phyloP scores from a whole-genome alignment of 2,888 invertebrate genomes.

The Melangyna quadrimaculata region DNA sequence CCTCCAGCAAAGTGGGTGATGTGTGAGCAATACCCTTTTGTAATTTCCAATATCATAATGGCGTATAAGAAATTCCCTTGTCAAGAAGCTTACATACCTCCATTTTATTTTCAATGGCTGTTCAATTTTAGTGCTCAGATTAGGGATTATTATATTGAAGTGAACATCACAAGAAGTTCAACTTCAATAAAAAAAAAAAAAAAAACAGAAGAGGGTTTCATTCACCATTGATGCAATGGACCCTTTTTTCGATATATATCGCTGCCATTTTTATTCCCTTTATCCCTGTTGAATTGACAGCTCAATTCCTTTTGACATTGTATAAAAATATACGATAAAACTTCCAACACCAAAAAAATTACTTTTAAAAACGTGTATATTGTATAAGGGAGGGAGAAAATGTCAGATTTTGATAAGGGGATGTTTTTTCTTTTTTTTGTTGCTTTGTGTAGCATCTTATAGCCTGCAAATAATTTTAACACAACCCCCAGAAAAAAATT shows the following conservation, averaged over 20 bases:
- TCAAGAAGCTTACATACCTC: conserved; percentile 4
- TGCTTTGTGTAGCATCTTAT: conserved; percentile 52
- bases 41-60: not conserved
- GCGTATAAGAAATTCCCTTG: conserved; percentile 13
- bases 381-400: conserved; percentile 46
- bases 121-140: not conserved
- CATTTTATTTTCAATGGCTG: conserved; percentile 48
- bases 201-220: conserved; percentile 3
- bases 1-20: not conserved
- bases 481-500: conserved; percentile 31
- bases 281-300: conserved; percentile 62
- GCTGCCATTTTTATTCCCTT: conserved; percentile 51
- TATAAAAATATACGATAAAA: conserved; percentile 53
- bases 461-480: conserved; percentile 58
- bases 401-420: conserved; percentile 70
- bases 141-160: conserved; percentile 20
- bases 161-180: conserved; percentile 2
- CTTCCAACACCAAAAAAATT: conserved; percentile 26
- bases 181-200: not conserved
- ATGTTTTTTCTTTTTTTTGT: conserved; percentile 32
- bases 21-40: conserved; percentile 8
- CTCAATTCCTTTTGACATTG: conserved; percentile 64
- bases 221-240: conserved; percentile 36
- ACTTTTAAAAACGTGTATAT: conserved; percentile 8
- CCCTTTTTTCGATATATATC: conserved; percentile 30